These are phyloP conservation scores for Rhopalosiphum padi DNA, from an alignment of 1,140 invertebrate genomes.

Conservation along the genomic window DNA sequence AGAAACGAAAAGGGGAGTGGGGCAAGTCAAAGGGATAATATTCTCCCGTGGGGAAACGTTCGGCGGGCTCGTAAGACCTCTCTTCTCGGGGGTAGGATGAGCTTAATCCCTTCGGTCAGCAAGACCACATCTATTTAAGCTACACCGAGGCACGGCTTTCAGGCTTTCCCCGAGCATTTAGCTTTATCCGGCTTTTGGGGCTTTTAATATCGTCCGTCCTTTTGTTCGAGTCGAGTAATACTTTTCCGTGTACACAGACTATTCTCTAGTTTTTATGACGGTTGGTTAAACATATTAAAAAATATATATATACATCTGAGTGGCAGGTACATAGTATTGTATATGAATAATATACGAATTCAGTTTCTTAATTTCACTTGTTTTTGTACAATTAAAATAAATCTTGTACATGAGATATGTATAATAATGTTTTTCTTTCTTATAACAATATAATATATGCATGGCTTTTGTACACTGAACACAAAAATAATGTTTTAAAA, in stretches of 20 bases:
- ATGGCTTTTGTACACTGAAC: too few species aligned
- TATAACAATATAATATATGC: neutral
- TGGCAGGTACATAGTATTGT: neutral
- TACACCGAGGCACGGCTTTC: constrained; percentile 53
- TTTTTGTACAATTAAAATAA: neutral
- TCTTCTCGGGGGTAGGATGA: constrained; percentile 49
- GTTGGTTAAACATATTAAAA: constrained; percentile 35
- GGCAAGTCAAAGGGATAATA: constrained; percentile 53
- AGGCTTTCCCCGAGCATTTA: constrained; percentile 55
- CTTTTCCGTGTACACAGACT: constrained; percentile 21
- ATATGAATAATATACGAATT: neutral
- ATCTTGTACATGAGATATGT: neutral
- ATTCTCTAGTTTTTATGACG: constrained; percentile 43
- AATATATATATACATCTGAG: neutral
- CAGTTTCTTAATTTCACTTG: neutral
- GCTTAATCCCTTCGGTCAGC: constrained; percentile 57
- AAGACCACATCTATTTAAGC: constrained; percentile 57
- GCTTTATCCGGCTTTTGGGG: constrained; percentile 57
- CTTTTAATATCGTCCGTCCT: constrained; percentile 57
- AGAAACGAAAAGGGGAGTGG: neutral
- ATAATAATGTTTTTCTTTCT: neutral
- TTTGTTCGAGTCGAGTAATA: constrained; percentile 55
- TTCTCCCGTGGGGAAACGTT: constrained; percentile 54
- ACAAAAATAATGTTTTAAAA: neutral
- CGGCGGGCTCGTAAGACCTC: constrained; percentile 31